Evolutionary conservation across 2,888 invertebrate species (phyloP).

Genomic region (Xylota segnis): DNA sequence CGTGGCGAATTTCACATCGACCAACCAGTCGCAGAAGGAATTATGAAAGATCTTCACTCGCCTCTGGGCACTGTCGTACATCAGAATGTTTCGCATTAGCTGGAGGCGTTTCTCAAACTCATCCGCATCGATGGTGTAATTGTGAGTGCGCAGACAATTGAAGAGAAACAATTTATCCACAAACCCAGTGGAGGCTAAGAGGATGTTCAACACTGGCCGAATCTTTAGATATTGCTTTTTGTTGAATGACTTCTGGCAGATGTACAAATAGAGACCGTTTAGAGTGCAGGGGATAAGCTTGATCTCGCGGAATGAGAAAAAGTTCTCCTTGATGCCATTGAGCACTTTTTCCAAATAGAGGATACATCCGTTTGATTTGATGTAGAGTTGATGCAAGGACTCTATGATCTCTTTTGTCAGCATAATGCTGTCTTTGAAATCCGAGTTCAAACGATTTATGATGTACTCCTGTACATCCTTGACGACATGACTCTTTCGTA

Average conservation of each 20-base stretch:
- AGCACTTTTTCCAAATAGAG: constrained; percentile 94
- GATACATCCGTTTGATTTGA: constrained; percentile 97
- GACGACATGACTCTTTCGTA: constrained; percentile 94
- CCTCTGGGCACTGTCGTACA: constrained; percentile 81
- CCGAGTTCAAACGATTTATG: constrained; percentile 94
- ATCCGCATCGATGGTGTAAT: constrained; percentile 90
- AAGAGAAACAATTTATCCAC: constrained; percentile 93
- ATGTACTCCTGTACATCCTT: constrained; percentile 98
- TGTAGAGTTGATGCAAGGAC: constrained; percentile 96
- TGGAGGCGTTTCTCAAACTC: constrained; percentile 93
- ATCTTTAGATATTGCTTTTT: constrained; percentile 95
- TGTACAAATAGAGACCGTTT: constrained; percentile 97
- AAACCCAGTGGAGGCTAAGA: constrained; percentile 94
- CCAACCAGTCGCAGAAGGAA: constrained; percentile 97
- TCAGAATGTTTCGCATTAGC: constrained; percentile 87
- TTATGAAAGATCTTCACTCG: constrained; percentile 92
- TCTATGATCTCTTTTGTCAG: constrained; percentile 96
- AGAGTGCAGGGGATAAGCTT: constrained; percentile 97
- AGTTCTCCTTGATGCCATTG: constrained; percentile 96
- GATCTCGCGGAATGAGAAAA: constrained; percentile 95
- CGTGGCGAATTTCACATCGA: constrained; percentile 99
- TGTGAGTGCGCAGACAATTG: constrained; percentile 92
- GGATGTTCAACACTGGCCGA: constrained; percentile 92
- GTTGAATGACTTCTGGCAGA: constrained; percentile 96
- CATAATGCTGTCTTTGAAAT: constrained; percentile 93